Percentiles rank a stretch among this genome's conserved stretches.
Evolutionary conservation across 2,888 invertebrate genomes (phyloP).

Genomic region (Cryptus viduatorius): DNA sequence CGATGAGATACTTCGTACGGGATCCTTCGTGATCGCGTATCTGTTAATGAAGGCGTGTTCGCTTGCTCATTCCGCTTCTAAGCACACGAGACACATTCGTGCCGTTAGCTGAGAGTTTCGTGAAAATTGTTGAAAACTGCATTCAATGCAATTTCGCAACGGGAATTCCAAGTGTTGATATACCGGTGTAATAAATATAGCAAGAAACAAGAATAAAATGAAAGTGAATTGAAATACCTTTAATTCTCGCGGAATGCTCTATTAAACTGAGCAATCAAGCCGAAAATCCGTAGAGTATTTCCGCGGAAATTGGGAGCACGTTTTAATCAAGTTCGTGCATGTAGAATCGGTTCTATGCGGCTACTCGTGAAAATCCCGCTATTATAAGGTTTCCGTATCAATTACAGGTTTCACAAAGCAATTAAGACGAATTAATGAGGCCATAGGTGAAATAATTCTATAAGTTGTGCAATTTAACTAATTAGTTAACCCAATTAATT

Average conservation of each 20-base stretch:
- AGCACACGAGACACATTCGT: too few species aligned
- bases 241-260: background rate
- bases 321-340: slow-evolving; percentile 29
- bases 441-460: background rate
- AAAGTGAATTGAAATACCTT: slow-evolving; percentile 13
- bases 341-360: background rate
- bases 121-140: too few species aligned
- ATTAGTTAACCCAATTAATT: background rate
- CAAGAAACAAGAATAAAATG: background rate
- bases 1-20: background rate
- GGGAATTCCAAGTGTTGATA: too few species aligned
- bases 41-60: background rate
- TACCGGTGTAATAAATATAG: too few species aligned
- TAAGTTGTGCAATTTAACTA: background rate
- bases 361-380: background rate
- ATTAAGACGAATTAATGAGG: slow-evolving; percentile 18
- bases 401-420: slow-evolving; percentile 1
- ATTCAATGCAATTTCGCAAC: too few species aligned
- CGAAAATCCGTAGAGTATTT: slow-evolving; percentile 29
- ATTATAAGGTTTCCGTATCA: slow-evolving; percentile 4
- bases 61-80: too few species aligned
- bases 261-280: slow-evolving; percentile 35
- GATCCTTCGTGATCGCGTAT: background rate
- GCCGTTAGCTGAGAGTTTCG: too few species aligned
- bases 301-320: slow-evolving; percentile 7